Evolutionary conservation across 2,888 invertebrate genomes (phyloP).

Genomic region (Hypolimnas misippus): DNA sequence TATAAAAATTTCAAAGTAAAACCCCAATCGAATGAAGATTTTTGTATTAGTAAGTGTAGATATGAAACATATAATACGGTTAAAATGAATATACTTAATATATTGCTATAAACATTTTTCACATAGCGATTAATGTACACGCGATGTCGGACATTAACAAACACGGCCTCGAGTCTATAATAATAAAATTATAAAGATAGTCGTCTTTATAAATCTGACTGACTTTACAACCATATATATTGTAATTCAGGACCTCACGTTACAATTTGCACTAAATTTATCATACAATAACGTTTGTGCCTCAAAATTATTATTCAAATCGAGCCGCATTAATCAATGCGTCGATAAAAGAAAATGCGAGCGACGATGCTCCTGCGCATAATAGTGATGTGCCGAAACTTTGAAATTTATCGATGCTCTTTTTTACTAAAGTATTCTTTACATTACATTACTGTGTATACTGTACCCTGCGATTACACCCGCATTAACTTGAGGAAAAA

Average conservation of each 20-base stretch:
- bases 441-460: too few relatives aligned
- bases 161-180: constrained; percentile 43
- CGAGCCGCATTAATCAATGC: constrained; percentile 81
- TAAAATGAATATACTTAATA: neutral
- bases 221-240: constrained; percentile 21
- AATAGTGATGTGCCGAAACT: constrained; percentile 48
- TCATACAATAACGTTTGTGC: constrained; percentile 83
- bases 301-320: constrained; percentile 84
- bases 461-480: too few relatives aligned
- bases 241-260: constrained; percentile 53
- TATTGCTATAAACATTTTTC: constrained; percentile 41
- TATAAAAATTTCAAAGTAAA: too few relatives aligned
- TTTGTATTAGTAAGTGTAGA: too few relatives aligned
- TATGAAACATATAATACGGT: neutral
- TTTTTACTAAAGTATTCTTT: neutral
- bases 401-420: constrained; percentile 36
- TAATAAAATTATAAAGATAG: constrained; percentile 42
- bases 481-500: too few relatives aligned
- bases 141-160: constrained; percentile 45
- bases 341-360: constrained; percentile 82
- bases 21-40: too few relatives aligned
- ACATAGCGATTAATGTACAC: constrained; percentile 42
- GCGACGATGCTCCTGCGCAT: constrained; percentile 71
- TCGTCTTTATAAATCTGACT: constrained; percentile 24
- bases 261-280: constrained; percentile 84